Conservation (phyloP, 2,113 vertebrate species). For the Cochlearius cochlearius region DNA sequence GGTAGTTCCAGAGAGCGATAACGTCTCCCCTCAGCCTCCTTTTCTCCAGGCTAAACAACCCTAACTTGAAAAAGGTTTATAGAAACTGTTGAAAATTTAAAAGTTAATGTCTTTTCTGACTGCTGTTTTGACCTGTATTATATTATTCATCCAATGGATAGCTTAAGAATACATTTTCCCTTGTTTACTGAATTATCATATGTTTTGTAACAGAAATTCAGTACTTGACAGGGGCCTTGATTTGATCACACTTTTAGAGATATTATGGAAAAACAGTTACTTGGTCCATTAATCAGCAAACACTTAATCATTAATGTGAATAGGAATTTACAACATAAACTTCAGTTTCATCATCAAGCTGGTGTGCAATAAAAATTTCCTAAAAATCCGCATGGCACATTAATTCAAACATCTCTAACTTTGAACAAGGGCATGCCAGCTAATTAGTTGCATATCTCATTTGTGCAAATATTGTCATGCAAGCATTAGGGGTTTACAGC, state of each 20-base stretch:
- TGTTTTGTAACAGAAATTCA: not conserved
- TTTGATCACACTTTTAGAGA: not conserved
- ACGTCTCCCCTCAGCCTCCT: not conserved
- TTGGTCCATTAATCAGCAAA: not conserved
- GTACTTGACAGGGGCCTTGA: not conserved
- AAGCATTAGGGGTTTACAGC: not conserved
- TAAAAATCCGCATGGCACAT: not conserved
- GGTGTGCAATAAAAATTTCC: not conserved
- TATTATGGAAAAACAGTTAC: not conserved
- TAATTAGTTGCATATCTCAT: not conserved
- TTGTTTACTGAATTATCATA: not conserved
- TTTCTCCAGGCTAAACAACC: not conserved
- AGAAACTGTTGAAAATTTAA: not conserved
- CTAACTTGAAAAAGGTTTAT: not conserved
- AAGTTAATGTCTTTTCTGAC: not conserved
- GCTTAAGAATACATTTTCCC: not conserved
- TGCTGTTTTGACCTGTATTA: not conserved
- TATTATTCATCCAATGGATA: rapidly evolving
- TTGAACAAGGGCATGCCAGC: not conserved
- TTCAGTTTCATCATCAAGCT: not conserved
- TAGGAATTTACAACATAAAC: not conserved
- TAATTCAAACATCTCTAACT: not conserved
- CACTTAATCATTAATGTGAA: not conserved
- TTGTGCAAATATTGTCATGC: not conserved
- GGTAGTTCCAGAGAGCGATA: too few relatives aligned